Conservation (phyloP, 2,113 vertebrate genomes). For the Arvicanthis niloticus region DNA sequence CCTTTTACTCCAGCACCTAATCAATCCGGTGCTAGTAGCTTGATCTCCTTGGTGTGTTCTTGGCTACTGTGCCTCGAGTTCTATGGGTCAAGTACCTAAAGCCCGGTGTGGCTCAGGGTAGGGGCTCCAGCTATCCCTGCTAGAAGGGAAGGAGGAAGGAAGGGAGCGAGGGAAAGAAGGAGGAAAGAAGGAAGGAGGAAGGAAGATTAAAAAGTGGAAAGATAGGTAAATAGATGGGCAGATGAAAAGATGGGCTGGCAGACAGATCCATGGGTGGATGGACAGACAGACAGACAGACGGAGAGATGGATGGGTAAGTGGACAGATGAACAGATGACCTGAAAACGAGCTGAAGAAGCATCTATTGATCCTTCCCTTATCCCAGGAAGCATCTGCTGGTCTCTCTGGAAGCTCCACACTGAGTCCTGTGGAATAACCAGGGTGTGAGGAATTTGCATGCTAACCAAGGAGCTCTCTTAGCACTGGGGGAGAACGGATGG, state of each 20-base stretch:
- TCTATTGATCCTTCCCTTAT: neutral
- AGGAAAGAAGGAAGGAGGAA: neutral
- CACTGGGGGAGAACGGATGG: rapidly evolving
- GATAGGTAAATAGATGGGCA: neutral
- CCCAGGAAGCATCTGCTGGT: neutral
- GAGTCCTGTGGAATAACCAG: neutral
- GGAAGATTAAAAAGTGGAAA: neutral
- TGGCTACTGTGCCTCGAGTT: neutral
- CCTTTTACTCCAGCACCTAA: neutral
- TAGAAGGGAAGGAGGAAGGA: neutral
- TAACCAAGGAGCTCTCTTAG: neutral
- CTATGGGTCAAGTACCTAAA: neutral
- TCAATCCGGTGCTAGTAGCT: neutral
- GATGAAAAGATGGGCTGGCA: neutral
- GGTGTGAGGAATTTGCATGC: neutral
- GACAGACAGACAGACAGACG: too few relatives aligned
- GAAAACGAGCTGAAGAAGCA: neutral
- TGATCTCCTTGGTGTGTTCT: neutral
- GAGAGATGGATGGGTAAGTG: neutral
- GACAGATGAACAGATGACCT: neutral
- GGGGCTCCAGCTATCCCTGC: neutral
- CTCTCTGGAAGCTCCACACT: rapidly evolving
- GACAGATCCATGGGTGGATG: too few relatives aligned
- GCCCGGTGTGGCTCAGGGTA: neutral
- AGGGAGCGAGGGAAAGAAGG: neutral